Evolutionary conservation across 2,113 vertebrate species (phyloP), one percentile per base, ranked within the genome.

Genomic region (Serranochromis macrocephalus): DNA sequence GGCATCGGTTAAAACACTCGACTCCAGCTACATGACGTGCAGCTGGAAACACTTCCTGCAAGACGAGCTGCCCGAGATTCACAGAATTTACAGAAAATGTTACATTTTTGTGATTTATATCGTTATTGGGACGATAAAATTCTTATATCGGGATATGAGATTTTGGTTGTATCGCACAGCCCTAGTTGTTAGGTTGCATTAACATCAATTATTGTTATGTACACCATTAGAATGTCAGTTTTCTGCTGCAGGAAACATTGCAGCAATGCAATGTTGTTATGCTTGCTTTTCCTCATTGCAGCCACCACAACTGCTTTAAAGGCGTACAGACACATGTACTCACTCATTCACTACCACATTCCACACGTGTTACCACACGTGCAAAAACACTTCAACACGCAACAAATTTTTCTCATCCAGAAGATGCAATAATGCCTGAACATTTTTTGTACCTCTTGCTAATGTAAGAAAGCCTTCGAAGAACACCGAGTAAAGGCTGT

Each of bases 1-100:
- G n/a, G 33, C 33, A 36, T 36, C 33, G 0, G 3, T 36, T 36
- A 36, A 36, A 36, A 36, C 33, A 36, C 33, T 36, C 0, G 33
- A 36, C 33, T 36, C 33, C 33, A 36, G 0, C 33, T 36, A 36
- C 8, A 36, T 36, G 33, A 0, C 33, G 0, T 1, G 0, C 8
- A 36, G 33, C 33, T 36, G 33, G 1, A 36, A 36, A 36, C 33
- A 2, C 33, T 36, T 36, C 33, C 33, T 3, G 0, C 33, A 36
- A 36, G 33, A 36, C 8, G 33, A 36, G 33, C 1, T 36, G 33
- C 33, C 33, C 33, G 2, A 36, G 36, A 36, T 36, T 36, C 36
- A 36, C 36, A 36, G 36, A 36, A 36, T 36, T 36, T 36, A 36
- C 36, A 36, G 36, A 36, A 36, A 36, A 36, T 9, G 36, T 36